Conservation (phyloP, 1,140 invertebrate species). For the Episyrphus balteatus region DNA sequence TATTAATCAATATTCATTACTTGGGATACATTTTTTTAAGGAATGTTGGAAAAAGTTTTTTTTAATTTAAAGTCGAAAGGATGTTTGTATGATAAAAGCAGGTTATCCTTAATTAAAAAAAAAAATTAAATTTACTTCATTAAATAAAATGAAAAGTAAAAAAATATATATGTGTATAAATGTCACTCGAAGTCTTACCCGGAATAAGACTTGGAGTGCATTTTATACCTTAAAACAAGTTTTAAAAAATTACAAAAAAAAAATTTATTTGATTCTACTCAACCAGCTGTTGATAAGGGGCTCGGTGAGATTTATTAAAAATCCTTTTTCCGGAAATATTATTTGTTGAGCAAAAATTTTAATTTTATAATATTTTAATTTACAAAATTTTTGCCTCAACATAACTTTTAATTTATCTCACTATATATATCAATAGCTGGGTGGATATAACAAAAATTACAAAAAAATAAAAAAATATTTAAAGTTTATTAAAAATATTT, state of each 20-base stretch:
- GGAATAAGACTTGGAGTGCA: conserved; percentile 14
- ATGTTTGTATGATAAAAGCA: too few species aligned
- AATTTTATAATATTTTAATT: neutral
- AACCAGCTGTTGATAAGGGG: conserved; percentile 30
- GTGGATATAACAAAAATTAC: conserved; percentile 11
- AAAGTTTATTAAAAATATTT: conserved; percentile 12
- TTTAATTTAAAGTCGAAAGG: too few species aligned
- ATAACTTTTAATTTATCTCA: conserved; percentile 10
- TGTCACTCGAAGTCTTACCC: neutral
- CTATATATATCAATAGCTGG: conserved; percentile 17
- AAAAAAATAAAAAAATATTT: conserved; percentile 7
- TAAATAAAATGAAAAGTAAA: neutral
- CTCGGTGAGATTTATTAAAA: conserved; percentile 30
- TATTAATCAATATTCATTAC: too few species aligned
- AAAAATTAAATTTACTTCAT: neutral
- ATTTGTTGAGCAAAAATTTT: neutral
- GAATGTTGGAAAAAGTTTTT: too few species aligned
- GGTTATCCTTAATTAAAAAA: neutral
- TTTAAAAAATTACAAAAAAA: conserved; percentile 8
- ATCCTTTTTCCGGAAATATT: conserved; percentile 3
- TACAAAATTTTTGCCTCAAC: neutral
- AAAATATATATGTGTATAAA: neutral
- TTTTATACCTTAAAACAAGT: neutral
- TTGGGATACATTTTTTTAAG: too few species aligned
- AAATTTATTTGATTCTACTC: conserved; percentile 11